Conservation (phyloP, 2,888 invertebrate genomes). For the Eristalis pertinax region DNA sequence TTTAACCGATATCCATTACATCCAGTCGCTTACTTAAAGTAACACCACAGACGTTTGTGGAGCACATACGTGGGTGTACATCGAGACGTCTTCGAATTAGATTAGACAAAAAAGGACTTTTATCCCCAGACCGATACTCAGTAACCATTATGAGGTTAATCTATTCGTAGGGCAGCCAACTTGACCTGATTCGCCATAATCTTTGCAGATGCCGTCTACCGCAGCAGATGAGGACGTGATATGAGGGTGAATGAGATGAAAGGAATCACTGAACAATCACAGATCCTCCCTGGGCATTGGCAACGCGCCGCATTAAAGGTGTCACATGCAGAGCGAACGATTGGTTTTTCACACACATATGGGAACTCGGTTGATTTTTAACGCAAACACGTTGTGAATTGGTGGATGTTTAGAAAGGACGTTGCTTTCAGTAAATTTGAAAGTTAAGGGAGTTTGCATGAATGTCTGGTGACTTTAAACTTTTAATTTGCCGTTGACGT, state of each 20-base stretch:
- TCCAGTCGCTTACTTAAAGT: not conserved
- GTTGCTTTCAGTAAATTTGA: too few relatives aligned
- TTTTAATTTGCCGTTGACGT: too few relatives aligned
- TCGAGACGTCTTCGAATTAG: constrained; percentile 4
- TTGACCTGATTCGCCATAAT: constrained; percentile 25
- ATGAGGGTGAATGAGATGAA: not conserved
- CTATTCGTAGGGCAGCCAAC: constrained; percentile 3
- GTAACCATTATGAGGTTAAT: constrained; percentile 24
- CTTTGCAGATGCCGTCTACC: not conserved
- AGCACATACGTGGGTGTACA: not conserved
- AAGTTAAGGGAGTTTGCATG: too few relatives aligned
- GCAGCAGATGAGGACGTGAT: not conserved
- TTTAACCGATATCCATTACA: not conserved
- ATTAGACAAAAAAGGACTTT: constrained; percentile 12
- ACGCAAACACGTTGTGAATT: too few relatives aligned
- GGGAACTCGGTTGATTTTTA: too few relatives aligned
- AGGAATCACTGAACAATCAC: not conserved
- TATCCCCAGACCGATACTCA: not conserved
- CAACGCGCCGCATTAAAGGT: too few relatives aligned
- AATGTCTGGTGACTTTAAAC: too few relatives aligned
- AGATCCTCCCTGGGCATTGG: too few relatives aligned
- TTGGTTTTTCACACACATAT: too few relatives aligned
- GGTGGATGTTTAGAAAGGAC: too few relatives aligned
- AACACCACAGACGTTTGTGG: not conserved
- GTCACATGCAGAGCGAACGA: too few relatives aligned